Evolutionary conservation across 2,888 invertebrate species (phyloP), one percentile per base, ranked within the genome.

Genomic region (Malthinus seriepunctatus): DNA sequence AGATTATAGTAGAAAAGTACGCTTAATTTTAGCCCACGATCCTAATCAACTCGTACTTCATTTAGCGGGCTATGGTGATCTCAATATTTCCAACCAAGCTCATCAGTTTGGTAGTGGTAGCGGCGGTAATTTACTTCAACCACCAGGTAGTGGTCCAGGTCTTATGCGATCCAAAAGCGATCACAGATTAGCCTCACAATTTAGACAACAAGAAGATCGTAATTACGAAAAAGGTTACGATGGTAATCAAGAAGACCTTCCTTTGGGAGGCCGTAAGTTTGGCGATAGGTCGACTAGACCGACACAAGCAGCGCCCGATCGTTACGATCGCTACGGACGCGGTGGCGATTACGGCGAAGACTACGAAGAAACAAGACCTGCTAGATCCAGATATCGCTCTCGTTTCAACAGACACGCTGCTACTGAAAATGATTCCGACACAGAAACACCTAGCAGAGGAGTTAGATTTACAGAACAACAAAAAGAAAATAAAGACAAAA

Each of bases 161-260:
- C 80, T 96, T 11, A 94, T 95, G 85, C 84, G 95, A 65, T 95
- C 94, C 62, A 95, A 96, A 78, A 95, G 95, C 76, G 95, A 96
- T 75, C 95, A 95, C 78, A 86, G 95, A 37, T 80, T 96, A 62
- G 93, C 95, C 4, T 82, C 92, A 0, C 95, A 95, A 74, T 94
- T 93, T 79, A 86, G 94, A 33, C 90, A 91, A 73, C 91, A 93
- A 76, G 92, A 93, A 76, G 91, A 92, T 72, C 82, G 84, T 32
- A 83, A 83, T 15, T 69, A 74, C 37, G 78, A 77, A 32, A 69
- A 76, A 64, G 84, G 85, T 46, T 87, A 84, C 68, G 82, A 87
- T 54, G 72, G 84, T 38, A 73, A 71, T 4, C 72, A 85, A 55
- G 88, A 89, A 68, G 89, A 88, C 66, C 87, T 89, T 0, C 83